These are phyloP conservation scores for Anhinga anhinga DNA, from an alignment of 2,113 vertebrate genomes.

Conservation along the genomic window DNA sequence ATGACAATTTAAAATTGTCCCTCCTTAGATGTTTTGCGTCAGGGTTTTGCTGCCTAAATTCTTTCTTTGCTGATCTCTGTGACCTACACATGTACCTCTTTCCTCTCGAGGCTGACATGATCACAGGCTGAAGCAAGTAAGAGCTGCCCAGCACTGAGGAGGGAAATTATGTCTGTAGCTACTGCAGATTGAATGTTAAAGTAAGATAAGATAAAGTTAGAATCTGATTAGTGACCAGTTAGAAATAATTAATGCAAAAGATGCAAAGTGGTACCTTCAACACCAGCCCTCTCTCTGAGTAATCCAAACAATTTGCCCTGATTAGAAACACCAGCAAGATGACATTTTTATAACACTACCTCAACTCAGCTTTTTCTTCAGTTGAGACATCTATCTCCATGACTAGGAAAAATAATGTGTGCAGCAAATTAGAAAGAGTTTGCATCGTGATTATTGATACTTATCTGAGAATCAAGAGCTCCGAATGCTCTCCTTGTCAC, in stretches of 20 bases:
- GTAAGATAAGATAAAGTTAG: background rate
- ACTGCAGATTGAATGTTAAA: background rate
- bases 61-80: constrained; percentile 52
- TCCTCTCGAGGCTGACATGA: background rate
- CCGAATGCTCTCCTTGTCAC: background rate
- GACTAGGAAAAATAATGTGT: background rate
- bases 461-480: background rate
- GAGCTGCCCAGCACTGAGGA: background rate
- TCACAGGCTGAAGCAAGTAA: background rate
- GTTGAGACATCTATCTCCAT: background rate
- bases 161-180: background rate
- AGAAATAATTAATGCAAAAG: background rate
- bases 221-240: background rate
- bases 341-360: background rate
- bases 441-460: background rate
- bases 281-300: background rate
- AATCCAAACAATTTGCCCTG: background rate
- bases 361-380: background rate
- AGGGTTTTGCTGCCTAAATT: constrained; percentile 35
- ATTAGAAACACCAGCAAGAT: background rate
- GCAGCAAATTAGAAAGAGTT: background rate
- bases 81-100: constrained; percentile 55
- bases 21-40: constrained; percentile 27
- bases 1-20: background rate
- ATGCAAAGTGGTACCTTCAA: background rate